Conservation (phyloP, 2,888 invertebrate species). For the Megastigmus dorsalis region DNA sequence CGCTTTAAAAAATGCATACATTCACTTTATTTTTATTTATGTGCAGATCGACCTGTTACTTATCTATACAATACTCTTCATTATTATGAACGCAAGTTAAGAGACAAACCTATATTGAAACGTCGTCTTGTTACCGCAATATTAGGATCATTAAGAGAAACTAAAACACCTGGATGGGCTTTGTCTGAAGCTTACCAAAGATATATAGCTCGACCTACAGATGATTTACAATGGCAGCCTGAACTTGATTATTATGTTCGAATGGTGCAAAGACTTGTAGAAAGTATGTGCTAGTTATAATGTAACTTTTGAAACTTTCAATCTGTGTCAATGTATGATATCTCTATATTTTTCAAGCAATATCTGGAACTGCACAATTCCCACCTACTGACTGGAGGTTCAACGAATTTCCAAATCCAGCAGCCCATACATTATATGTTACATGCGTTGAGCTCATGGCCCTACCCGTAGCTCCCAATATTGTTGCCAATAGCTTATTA, state of each 20-base stretch:
- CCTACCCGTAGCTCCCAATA: constrained; percentile 86
- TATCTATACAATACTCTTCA: constrained; percentile 98
- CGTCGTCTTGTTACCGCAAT: constrained; percentile 90
- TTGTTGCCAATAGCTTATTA: constrained; percentile 87
- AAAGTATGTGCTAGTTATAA: constrained; percentile 80
- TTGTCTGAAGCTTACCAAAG: constrained; percentile 90
- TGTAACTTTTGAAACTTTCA: neutral
- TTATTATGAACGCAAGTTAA: constrained; percentile 92
- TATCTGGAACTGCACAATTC: constrained; percentile 84
- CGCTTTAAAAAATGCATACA: neutral
- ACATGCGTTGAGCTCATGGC: constrained; percentile 99
- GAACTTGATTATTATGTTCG: constrained; percentile 92
- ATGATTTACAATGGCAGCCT: constrained; percentile 85
- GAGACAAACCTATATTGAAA: constrained; percentile 89
- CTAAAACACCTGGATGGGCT: constrained; percentile 88
- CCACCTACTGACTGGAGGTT: constrained; percentile 96
- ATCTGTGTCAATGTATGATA: neutral
- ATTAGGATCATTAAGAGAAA: constrained; percentile 89
- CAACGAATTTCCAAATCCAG: constrained; percentile 97
- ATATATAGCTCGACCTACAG: constrained; percentile 77
- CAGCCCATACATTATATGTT: constrained; percentile 94
- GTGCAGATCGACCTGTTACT: constrained; percentile 95
- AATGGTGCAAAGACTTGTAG: constrained; percentile 88
- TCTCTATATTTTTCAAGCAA: constrained; percentile 77
- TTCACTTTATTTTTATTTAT: constrained; percentile 56